A percentile compares a stretch with the other conserved stretches of the same genome.
Evolutionary conservation across 1,140 invertebrate species (phyloP).

Genomic region (Bombus soroeensis): DNA sequence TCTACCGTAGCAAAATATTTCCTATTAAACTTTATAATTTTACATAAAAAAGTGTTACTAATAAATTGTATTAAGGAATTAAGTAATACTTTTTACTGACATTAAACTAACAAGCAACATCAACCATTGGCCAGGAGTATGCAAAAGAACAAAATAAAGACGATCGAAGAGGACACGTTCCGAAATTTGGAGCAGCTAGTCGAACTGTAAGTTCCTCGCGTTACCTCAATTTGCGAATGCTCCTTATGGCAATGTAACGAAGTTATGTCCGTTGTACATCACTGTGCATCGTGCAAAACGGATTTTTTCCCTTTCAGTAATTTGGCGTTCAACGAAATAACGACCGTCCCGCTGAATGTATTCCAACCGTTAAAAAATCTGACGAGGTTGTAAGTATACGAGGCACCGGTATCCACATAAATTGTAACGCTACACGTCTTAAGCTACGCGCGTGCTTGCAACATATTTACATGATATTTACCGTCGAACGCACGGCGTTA

Average conservation of each 20-base stretch:
- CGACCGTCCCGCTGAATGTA: conserved; percentile 63
- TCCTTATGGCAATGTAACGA: background rate
- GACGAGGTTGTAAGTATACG: conserved; percentile 76
- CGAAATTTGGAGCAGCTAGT: conserved; percentile 78
- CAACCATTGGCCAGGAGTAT: conserved; percentile 77
- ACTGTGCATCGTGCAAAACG: background rate
- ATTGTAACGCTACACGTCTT: conserved; percentile 52
- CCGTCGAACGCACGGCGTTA: conserved; percentile 36
- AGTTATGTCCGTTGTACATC: conserved; percentile 8
- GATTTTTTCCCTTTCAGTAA: conserved; percentile 76
- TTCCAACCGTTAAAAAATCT: conserved; percentile 72
- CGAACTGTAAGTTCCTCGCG: conserved; percentile 82
- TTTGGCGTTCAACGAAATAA: conserved; percentile 76
- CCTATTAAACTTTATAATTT: background rate
- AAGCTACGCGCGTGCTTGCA: conserved; percentile 64
- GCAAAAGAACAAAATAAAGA: conserved; percentile 80
- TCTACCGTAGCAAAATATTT: background rate
- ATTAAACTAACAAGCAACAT: conserved; percentile 72
- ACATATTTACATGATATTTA: conserved; percentile 57
- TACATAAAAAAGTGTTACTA: background rate
- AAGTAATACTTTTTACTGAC: conserved; percentile 4
- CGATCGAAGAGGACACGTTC: conserved; percentile 81
- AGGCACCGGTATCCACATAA: conserved; percentile 20
- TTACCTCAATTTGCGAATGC: background rate
- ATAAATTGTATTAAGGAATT: background rate